phyloP scores from a whole-genome alignment of 2,797 vertebrate species.

The Chanos chanos region DNA sequence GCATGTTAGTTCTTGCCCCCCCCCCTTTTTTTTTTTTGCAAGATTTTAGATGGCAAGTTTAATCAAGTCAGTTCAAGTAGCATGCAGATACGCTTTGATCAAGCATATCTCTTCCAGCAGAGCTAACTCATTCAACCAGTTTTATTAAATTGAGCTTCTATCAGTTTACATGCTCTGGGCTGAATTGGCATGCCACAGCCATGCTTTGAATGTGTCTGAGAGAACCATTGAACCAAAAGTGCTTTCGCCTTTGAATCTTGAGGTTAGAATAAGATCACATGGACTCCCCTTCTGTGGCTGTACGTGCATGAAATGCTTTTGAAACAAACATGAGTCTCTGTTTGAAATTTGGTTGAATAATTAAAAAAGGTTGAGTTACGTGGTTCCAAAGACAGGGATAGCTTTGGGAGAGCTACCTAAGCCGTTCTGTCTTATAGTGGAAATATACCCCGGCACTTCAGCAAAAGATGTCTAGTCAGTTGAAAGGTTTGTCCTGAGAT shows the following conservation, averaged over 20 bases:
- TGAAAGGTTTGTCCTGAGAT: too few species aligned
- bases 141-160: slow-evolving; percentile 23
- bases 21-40: neutral
- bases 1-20: neutral
- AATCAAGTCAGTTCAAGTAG: slow-evolving; percentile 29
- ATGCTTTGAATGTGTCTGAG: neutral
- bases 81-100: slow-evolving; percentile 37
- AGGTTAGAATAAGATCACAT: neutral
- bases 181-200: neutral
- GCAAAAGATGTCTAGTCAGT: too few species aligned
- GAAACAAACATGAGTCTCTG: neutral
- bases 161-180: neutral
- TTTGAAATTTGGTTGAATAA: slow-evolving; percentile 9
- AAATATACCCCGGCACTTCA: too few species aligned
- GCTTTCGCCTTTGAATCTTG: neutral
- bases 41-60: neutral
- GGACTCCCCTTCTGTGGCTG: neutral
- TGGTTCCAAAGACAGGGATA: neutral
- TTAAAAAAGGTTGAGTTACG: neutral
- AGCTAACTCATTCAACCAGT: slow-evolving; percentile 2
- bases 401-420: neutral
- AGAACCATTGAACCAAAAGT: neutral
- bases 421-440: too few species aligned
- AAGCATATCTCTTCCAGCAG: slow-evolving; percentile 21
- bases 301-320: neutral